Evolutionary conservation across 1,140 invertebrate genomes (phyloP), one percentile per base, ranked within the genome.

Genomic region (Drosophila murphyi): DNA sequence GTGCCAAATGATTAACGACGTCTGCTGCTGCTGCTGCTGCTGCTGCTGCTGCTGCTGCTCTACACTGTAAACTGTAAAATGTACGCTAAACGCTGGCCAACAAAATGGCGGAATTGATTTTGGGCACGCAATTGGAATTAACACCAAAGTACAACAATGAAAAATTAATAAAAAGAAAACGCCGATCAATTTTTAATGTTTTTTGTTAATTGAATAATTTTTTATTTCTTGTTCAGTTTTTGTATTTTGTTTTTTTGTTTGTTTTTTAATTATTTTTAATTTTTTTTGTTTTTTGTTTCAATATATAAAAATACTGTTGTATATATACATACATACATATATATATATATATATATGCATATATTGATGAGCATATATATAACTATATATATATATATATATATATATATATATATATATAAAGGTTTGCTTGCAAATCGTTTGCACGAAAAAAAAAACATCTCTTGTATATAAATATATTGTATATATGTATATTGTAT

Each of bases 271-370:
- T 20, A 20, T 20, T 20, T 50, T 32, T 55, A 34, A 32, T 32
- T 55, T 70, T 57, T 29, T 71, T 55, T 20, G 64, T 10, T 41
- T 41, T 62, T 45, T 72, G 28, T 20, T 72, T 55, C 37, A 64
- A 78, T 85, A 78, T 88, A 82, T 87, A 88, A 88, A 88, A 88
- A 88, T 89, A 88, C 83, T 88, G 83, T 55, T 78, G n/a, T 75
- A 31, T 57, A 62, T 60, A 48, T 56, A 50, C 52, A 32, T 55
- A 60, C 61, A 72, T 62, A 74, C 74, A 47, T 60, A 63, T 48
- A 74, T 78, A 47, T 60, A 63, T 48, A 34, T 35, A 59, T 47
- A 28, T 59, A 41, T 72, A 51, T 68, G 20, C 63, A 39, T 76
- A 51, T 12, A 54, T 54, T 8, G 34, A 28, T 20, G 47, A 28